Base-by-base conservation (phyloP, 1,140 invertebrate species). In the Schlechtendalia chinensis region DNA sequence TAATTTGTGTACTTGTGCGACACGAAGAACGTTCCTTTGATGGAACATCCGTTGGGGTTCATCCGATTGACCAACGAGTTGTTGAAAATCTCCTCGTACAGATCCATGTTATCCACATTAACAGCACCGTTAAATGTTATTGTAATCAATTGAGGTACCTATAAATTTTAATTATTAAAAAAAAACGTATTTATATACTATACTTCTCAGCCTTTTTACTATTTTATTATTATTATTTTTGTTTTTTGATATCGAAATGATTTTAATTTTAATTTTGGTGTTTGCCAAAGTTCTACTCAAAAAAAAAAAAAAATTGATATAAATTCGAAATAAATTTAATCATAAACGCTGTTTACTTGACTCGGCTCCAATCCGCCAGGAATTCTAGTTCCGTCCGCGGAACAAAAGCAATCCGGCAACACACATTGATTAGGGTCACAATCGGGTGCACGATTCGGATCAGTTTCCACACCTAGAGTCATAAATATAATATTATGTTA, bases 1-100 rank as follows among this genome's bases (percentile, higher is more conserved):
- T 98, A 98, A 86, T 98, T 97, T 69, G 94, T 95, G 86, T 96
- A 98, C 85, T 97, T 96, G 89, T 98, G 96, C 0, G 94, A 96
- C 0, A 97, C 92, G 86, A 98, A 99, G 89, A 97, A 97, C 8
- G 96, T 98, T 82, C 94, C 93, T 82, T 92, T 91, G 85, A 97
- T 94, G 84, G 95, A 93, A 85, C 96, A 98, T 29, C 96, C 94
- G 85, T 98, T 98, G 22, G 95, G 94, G 85, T 97, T 97, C 83
- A 91, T 90, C 19, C 93, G 89, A 83, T 92, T 90, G 8, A 47
- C 6, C 69, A n/a, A n/a, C 3, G 75, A 45, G 4, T 93, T 93
- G 84, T 93, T 95, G 88, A 96, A 96, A 82, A 96, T 89, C 83
- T 95, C 93, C 63, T 96, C 93, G 86, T 96, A 97, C 61, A 96